Evolutionary conservation across 2,888 invertebrate species (phyloP), one percentile per base, ranked within the genome.

Genomic region (Philhelius pedissequus): DNA sequence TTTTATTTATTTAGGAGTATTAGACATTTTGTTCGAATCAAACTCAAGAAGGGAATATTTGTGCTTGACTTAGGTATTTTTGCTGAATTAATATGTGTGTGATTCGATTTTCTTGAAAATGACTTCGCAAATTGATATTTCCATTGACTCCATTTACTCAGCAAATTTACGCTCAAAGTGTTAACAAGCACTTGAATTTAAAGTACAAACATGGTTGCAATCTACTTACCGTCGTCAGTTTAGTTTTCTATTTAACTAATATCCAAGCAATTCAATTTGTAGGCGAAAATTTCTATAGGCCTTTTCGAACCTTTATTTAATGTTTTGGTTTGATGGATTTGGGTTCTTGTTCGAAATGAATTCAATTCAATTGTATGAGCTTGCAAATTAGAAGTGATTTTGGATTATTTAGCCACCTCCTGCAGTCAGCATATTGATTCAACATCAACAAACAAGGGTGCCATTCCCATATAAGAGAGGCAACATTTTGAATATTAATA

Each of bases 261-360:
- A 25, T n/a, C 3, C 7, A 48, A 13, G n/a, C 25, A 48, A 48
- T 48, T 48, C 13, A 3, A 30, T 32, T 32, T 30, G 54, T 32
- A 30, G 9, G 18, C n/a, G 4, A 30, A 52, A 30, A 30, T 32
- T 11, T 3, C 11, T 32, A 54, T 30, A 9, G 30, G 11, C 2
- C 18, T 52, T 52, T 32, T 13, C 0, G 15, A 25, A 50, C 50
- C 27, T 8, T 27, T 15, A 32, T 4, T 15, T 13, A 54, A 27
- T 20, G 13, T 35, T 0, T 35, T 3, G n/a, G 35, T 68, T n/a
- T 78, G 73, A 74, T 78, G 73, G 78, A 69, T 78, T 82, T 69
- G 73, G 69, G 73, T 78, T 78, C 50, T 78, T 56, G 48, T 30
- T 43, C 32, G 20, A 71, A 56, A 77, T 78, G 64, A 62, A 71